Evolutionary conservation across 64 coral and sea anemone genomes (phyloP).

Genomic region (Hydrozoanthus tunicans): DNA sequence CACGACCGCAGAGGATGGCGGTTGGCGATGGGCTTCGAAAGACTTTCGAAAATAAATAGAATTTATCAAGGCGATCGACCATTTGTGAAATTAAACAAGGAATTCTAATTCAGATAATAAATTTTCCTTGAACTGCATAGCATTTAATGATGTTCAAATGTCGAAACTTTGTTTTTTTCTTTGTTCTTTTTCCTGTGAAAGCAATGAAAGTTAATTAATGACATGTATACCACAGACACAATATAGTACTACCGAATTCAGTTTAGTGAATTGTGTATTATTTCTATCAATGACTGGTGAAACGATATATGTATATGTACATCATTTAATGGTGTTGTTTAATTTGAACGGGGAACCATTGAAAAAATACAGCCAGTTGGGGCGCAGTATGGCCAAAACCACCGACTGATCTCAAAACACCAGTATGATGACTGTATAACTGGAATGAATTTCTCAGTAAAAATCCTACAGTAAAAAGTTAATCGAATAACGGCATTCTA

Average conservation of each 20-base stretch:
- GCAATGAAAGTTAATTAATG: constrained; percentile 56
- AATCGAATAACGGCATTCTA: too few relatives aligned
- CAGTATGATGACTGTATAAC: too few relatives aligned
- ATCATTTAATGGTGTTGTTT: constrained; percentile 53
- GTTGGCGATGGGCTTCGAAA: constrained; percentile 19
- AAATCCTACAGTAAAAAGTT: too few relatives aligned
- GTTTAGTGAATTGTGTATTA: constrained; percentile 46
- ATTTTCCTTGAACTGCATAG: constrained; percentile 51
- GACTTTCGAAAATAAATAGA: constrained; percentile 62
- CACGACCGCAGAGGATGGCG: background rate
- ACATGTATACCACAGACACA: constrained; percentile 59
- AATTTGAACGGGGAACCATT: background rate
- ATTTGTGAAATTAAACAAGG: constrained; percentile 62
- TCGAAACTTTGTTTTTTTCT: constrained; percentile 40
- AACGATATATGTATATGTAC: constrained; percentile 50
- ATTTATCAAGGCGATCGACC: constrained; percentile 54
- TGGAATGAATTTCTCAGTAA: too few relatives aligned
- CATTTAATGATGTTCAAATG: constrained; percentile 59
- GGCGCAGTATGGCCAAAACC: too few relatives aligned
- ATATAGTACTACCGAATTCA: constrained; percentile 53
- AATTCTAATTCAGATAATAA: constrained; percentile 64
- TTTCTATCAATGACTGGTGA: constrained; percentile 57
- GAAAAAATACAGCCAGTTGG: too few relatives aligned
- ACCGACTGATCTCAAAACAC: too few relatives aligned
- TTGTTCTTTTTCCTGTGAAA: constrained; percentile 56